Percentiles rank a stretch among this genome's conserved stretches.
Evolutionary conservation across 1,140 invertebrate species (phyloP).

Genomic region (Gonioctena quinquepunctata): DNA sequence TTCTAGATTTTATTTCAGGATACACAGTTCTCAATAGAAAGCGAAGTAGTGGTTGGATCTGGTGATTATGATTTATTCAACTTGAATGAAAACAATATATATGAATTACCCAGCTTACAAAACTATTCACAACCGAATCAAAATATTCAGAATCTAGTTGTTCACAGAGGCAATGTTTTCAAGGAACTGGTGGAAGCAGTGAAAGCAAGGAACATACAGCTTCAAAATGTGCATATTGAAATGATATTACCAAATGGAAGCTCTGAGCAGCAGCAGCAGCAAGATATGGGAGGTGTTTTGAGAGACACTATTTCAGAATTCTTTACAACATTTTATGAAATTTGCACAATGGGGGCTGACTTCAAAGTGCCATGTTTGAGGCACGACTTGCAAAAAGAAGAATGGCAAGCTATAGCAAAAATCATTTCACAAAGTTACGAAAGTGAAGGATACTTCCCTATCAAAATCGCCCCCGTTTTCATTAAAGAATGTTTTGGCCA

Average conservation of each 20-base stretch:
- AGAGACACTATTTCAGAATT: neutral
- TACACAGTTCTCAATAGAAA: too few species aligned
- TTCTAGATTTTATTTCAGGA: too few species aligned
- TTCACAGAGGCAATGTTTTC: neutral
- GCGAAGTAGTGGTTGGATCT: too few species aligned
- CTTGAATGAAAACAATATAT: too few species aligned
- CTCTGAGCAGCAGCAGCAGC: neutral
- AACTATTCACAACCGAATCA: neutral
- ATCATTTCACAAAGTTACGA: too few species aligned
- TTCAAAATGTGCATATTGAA: constrained; percentile 6
- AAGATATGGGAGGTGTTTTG: constrained; percentile 8
- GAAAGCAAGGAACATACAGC: neutral
- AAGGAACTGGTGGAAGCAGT: neutral
- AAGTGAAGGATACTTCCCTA: too few species aligned
- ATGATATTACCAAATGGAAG: constrained; percentile 12
- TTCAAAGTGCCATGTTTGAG: neutral
- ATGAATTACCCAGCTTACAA: too few species aligned
- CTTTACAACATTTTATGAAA: constrained; percentile 6
- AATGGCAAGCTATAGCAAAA: too few species aligned
- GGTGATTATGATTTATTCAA: too few species aligned
- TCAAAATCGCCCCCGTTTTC: too few species aligned
- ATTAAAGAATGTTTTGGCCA: too few species aligned
- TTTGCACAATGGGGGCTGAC: neutral
- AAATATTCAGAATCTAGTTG: neutral
- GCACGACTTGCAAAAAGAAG: neutral